Percentiles rank a stretch among this genome's conserved stretches.
Evolutionary conservation across 2,113 vertebrate species (phyloP).

Genomic region (Ciconia stormi): DNA sequence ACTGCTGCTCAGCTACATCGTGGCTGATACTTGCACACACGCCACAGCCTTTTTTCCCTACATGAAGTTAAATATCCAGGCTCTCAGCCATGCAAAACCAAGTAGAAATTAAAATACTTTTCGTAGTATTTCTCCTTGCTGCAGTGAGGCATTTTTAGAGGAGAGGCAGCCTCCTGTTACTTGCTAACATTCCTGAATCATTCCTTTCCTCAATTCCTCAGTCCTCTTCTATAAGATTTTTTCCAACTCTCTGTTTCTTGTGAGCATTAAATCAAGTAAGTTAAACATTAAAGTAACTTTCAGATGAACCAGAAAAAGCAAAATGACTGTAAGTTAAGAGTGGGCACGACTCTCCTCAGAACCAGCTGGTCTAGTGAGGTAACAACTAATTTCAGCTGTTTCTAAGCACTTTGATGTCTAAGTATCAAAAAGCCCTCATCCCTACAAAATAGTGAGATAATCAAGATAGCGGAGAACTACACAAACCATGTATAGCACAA

Average conservation of each 20-base stretch:
- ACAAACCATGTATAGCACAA: not conserved
- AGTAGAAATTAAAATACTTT: slow-evolving; percentile 23
- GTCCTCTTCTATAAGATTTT: not conserved
- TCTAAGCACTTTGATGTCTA: slow-evolving; percentile 22
- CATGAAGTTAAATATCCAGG: slow-evolving; percentile 32
- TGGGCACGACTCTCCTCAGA: not conserved
- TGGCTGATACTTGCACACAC: slow-evolving; percentile 5
- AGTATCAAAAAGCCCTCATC: not conserved
- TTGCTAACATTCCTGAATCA: not conserved
- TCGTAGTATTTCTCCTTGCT: not conserved
- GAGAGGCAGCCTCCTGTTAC: not conserved
- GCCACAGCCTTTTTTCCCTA: slow-evolving; percentile 39
- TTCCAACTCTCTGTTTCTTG: not conserved
- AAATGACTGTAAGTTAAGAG: not conserved
- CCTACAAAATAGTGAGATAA: not conserved
- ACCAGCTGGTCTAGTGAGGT: not conserved
- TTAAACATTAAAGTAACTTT: slow-evolving; percentile 30
- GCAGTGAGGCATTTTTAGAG: not conserved
- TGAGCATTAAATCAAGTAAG: slow-evolving; percentile 21
- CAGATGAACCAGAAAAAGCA: slow-evolving; percentile 21
- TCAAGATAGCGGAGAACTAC: not conserved
- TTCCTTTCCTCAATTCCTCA: not conserved
- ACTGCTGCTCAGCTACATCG: slow-evolving; percentile 32
- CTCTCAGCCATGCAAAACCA: slow-evolving; percentile 17
- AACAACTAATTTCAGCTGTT: slow-evolving; percentile 29